Evolutionary conservation across 2,888 invertebrate genomes (phyloP), one percentile per base, ranked within the genome.

Genomic region (Heliconius erato): DNA sequence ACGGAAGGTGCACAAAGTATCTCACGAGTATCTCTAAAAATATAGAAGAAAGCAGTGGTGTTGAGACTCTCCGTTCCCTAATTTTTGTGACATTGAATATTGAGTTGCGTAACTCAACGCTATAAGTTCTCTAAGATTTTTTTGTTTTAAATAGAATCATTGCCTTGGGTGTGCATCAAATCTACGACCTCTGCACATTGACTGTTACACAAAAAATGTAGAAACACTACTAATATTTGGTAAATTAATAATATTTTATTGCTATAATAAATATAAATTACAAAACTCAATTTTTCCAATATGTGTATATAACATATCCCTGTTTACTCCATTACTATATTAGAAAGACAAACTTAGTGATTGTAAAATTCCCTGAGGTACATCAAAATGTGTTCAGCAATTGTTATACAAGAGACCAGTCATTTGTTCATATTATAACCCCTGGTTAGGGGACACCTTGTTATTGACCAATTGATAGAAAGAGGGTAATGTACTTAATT

Each of bases 401-500:
- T 79, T 79, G 63, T 71, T 76, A 54, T 82, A 79, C 71, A 71
- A 79, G 59, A 32, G 65, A 71, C 63, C 49, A 71, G 76, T 76
- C 79, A 82, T 82, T 82, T 82, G 79, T 82, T 82, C 69, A 79
- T 79, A 82, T 82, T 79, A 82, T 69, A 69, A 76, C 79, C 82
- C 35, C 54, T 23, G 23, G 59, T 59, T 76, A 35, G 32, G 74
- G 74, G 74, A 59, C 23, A 54, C 32, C 35, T n/a, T 59, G 35
- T 76, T 76, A 59, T 59, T 76, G 59, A 76, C 35, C 59, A n/a
- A 76, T 23, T 35, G 19, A 19, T 16, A 16, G 12, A 35, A 54
- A 76, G 35, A 35, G 35, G 35, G 23, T 76, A 35, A 23, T 76
- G 23, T 59, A 6, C 35, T 63, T 16, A 19, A 6, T 26, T 7